A percentile compares a stretch with the other conserved stretches of the same genome.
Conservation (phyloP, 1,140 invertebrate genomes). For the Drosophila nigrodunni region DNA sequence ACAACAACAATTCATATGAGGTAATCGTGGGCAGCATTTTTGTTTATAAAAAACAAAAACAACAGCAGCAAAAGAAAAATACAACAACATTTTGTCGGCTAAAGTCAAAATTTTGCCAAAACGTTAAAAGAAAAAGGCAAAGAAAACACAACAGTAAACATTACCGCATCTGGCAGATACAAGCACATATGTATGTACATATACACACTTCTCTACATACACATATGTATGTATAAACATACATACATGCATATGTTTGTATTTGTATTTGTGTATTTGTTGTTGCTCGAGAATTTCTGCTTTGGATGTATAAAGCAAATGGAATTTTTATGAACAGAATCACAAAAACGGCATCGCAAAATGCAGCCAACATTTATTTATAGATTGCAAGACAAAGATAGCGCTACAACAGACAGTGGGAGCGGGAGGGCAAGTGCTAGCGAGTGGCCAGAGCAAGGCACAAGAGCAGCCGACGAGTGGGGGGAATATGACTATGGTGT, state of each 20-base stretch:
- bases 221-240: constrained; percentile 4
- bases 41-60: constrained; percentile 45
- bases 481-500: not conserved
- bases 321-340: constrained; percentile 67
- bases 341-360: constrained; percentile 49
- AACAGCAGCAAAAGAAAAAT: not conserved
- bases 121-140: constrained; percentile 22
- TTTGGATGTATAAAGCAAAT: constrained; percentile 50
- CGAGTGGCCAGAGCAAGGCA: not conserved
- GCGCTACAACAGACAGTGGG: constrained; percentile 6
- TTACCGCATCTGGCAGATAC: constrained; percentile 62
- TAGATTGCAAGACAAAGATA: constrained; percentile 42
- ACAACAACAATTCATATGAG: constrained; percentile 37
- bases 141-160: constrained; percentile 44
- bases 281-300: constrained; percentile 41
- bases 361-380: constrained; percentile 58
- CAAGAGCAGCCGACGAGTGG: too few relatives aligned
- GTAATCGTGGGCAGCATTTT: constrained; percentile 43
- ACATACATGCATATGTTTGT: constrained; percentile 5
- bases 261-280: constrained; percentile 16
- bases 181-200: constrained; percentile 14
- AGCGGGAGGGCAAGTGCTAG: not conserved
- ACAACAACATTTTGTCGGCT: constrained; percentile 13
- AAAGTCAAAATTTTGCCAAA: constrained; percentile 50
- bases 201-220: not conserved